A percentile compares a stretch with the other conserved stretches of the same genome.
Conservation (phyloP, 2,797 vertebrate species). For the Geotrypetes seraphini region DNA sequence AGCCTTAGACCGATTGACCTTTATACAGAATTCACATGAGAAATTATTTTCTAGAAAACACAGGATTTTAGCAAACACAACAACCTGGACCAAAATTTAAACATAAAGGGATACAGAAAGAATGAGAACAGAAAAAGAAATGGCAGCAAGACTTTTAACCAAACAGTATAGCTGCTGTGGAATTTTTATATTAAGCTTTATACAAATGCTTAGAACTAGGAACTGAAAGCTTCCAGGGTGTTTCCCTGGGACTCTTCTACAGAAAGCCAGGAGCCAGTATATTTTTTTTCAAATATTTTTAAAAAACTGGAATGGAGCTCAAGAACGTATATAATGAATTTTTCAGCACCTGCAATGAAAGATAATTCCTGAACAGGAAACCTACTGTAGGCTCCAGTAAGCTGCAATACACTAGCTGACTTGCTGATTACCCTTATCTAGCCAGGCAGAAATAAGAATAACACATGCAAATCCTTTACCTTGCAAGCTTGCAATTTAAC, state of each 20-base stretch:
- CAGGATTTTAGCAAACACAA: no score
- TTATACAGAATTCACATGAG: no score
- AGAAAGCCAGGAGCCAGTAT: not conserved
- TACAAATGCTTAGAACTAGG: no score
- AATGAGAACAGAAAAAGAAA: no score
- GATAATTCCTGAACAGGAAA: not conserved
- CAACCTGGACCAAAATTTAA: no score
- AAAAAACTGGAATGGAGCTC: not conserved
- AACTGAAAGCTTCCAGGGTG: not conserved
- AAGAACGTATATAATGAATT: not conserved
- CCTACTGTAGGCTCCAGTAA: not conserved
- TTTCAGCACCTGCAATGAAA: not conserved
- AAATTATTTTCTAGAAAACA: no score
- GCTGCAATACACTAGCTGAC: not conserved
- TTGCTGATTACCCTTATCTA: not conserved
- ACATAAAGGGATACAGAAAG: no score
- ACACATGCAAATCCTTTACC: constrained; percentile 2
- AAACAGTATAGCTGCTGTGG: no score
- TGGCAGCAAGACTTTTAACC: no score
- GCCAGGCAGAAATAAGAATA: not conserved
- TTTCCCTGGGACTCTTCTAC: not conserved
- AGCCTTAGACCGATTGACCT: no score
- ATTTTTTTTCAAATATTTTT: not conserved
- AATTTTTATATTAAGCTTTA: no score
- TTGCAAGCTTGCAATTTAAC: no score